A percentile compares a stretch with the other conserved stretches of the same genome.
phyloP scores from a whole-genome alignment of 1,140 invertebrate species.

The Pomacea maculata region DNA sequence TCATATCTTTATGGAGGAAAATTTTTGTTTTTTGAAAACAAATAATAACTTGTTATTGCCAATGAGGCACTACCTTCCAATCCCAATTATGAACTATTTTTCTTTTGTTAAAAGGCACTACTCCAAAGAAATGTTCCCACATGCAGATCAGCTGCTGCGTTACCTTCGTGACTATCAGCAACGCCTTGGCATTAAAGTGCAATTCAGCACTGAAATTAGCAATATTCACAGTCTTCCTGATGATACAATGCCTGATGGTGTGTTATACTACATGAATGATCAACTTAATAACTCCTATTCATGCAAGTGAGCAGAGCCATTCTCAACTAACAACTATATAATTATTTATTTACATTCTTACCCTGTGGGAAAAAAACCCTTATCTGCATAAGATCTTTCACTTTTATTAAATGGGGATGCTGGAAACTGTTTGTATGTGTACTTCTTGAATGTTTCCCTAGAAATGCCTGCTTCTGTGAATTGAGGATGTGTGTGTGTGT shows the following conservation, averaged over 20 bases:
- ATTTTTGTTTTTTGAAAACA: too few relatives aligned
- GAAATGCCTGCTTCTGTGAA: background rate
- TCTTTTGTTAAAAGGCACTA: conserved; percentile 8
- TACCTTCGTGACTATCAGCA: conserved; percentile 64
- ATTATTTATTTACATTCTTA: too few relatives aligned
- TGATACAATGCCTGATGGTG: conserved; percentile 27
- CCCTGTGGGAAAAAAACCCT: too few relatives aligned
- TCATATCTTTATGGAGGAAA: too few relatives aligned
- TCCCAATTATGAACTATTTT: too few relatives aligned
- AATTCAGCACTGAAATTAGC: conserved; percentile 62
- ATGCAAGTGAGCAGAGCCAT: conserved; percentile 56
- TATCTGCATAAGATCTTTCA: too few relatives aligned
- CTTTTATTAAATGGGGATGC: too few relatives aligned
- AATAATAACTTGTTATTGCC: too few relatives aligned
- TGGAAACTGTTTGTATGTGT: too few relatives aligned
- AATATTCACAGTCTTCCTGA: conserved; percentile 50
- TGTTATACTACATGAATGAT: conserved; percentile 59
- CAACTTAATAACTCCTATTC: conserved; percentile 55
- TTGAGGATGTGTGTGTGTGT: background rate
- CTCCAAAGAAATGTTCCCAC: conserved; percentile 61
- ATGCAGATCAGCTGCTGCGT: conserved; percentile 55
- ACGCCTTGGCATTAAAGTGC: conserved; percentile 59
- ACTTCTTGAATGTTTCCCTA: too few relatives aligned
- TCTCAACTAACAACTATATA: too few relatives aligned
- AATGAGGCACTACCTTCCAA: too few relatives aligned